Evolutionary conservation across 2,888 invertebrate species (phyloP).

Genomic region (Sialis lutaria): DNA sequence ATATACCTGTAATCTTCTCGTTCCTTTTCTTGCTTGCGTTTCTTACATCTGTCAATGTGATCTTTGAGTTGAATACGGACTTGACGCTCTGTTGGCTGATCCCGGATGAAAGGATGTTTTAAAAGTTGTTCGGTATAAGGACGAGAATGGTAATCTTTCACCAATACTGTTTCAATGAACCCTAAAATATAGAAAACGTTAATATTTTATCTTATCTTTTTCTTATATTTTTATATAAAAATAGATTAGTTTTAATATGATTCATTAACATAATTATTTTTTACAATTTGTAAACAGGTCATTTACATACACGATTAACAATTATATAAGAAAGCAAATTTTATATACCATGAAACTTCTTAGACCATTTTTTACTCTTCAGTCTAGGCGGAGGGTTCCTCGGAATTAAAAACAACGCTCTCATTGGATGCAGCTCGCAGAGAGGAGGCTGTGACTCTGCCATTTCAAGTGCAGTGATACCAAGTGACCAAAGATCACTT

Average conservation of each 20-base stretch:
- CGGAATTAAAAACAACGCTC: slow-evolving; percentile 95
- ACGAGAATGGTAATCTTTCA: slow-evolving; percentile 97
- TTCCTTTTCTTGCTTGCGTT: slow-evolving; percentile 80
- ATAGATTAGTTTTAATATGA: not conserved
- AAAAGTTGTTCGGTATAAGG: slow-evolving; percentile 96
- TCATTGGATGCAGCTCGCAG: slow-evolving; percentile 99
- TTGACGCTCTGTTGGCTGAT: slow-evolving; percentile 96
- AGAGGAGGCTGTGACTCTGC: slow-evolving; percentile 98
- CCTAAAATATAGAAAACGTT: slow-evolving; percentile 22
- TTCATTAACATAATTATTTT: not conserved
- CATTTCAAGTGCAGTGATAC: slow-evolving; percentile 99
- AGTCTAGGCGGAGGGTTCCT: slow-evolving; percentile 94
- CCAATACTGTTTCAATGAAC: slow-evolving; percentile 91
- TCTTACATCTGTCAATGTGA: slow-evolving; percentile 95
- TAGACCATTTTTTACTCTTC: slow-evolving; percentile 96
- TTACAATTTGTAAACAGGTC: not conserved
- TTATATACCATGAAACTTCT: slow-evolving; percentile 67
- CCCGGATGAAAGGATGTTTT: slow-evolving; percentile 94
- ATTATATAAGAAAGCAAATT: slow-evolving; percentile 1
- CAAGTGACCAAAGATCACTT: slow-evolving; percentile 79
- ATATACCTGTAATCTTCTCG: slow-evolving; percentile 46
- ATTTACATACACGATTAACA: not conserved
- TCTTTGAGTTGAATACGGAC: slow-evolving; percentile 97
- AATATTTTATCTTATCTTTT: not conserved
- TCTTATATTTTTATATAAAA: not conserved